Base-by-base conservation (phyloP, 1,140 invertebrate species). In the Drosophila prosaltans region DNA sequence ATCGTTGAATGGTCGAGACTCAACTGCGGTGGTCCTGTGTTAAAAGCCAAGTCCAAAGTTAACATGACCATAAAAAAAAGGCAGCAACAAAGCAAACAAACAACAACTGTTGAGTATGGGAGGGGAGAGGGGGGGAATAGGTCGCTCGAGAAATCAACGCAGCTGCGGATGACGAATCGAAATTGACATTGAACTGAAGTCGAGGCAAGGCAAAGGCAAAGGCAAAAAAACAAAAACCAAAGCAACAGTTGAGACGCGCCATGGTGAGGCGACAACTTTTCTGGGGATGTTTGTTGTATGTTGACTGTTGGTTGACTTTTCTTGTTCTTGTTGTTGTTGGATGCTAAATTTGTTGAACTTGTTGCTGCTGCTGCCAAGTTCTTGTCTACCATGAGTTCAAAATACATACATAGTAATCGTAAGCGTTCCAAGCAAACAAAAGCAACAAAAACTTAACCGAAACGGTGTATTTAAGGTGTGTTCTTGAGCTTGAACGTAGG, bases 151-250 rank as follows among this genome's bases (percentile, higher is more conserved):
- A 88, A 88, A 88, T 88, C 83, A 89, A 88, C 84, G 84, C 84
- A 90, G 88, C 88, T 90, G 88, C 80, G 88, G 80, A 91, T 90
- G 88, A 90, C 88, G 88, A 90, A 90, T 90, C 83, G 88, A 86
- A 90, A 90, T 90, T 90, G 88, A 90, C 88, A 91, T 91, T 90
- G 88, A 90, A 90, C 86, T 74, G 80, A 77, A 81, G 79, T 67
- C 60, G 80, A 67, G 58, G 66, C 64, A 58, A 70, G 59, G 28
- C 30, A 55, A 36, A 6, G 32, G 32, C 75, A 70, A 73, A 58
- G 61, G 26, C 28, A n/a, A 65, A 26, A n/a, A 65, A 26, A 10
- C 21, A 21, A 40, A 41, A 30, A 21, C 16, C 30, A 60, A 61
- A 7, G 58, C 10, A 62, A 36, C 32, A 6, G 32, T 36, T 36